Evolutionary conservation across 2,888 invertebrate species (phyloP), one percentile per base, ranked within the genome.

Genomic region (Ypsolopha sequella): DNA sequence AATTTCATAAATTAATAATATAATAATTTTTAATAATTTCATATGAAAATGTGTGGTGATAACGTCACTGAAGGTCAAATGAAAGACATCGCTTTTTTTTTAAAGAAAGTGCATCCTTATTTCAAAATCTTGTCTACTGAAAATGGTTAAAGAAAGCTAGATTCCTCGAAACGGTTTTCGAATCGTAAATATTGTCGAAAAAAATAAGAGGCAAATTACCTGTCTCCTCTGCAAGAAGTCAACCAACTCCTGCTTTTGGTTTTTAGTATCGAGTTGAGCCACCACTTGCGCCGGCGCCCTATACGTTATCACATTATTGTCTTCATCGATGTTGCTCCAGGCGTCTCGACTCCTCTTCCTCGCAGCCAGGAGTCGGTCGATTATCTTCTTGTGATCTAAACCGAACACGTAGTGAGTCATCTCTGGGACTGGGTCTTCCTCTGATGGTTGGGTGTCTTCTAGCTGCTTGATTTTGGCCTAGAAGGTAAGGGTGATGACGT

Each of bases 401-500:
- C 92, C 93, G 41, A 91, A 88, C 6, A 93, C 89, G 70, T 91
- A 90, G 56, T 93, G 88, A 0, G 90, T 89, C 93, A 95, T 95
- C 54, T 87, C 76, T 1, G 93, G 93, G 54, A 92, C 60, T 6
- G 80, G 71, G 7, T 87, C 76, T 41, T 88, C 80, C 47, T 68
- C 65, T 36, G 71, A 53, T 4, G 72, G 68, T 6, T 64, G 45
- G 48, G 74, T 66, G 4, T 77, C 76, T 60, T 86, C 86, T 36
- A 86, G 51, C 50, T 76, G 72, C 53, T 71, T 75, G 60, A 80
- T 82, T 68, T 80, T 80, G 1, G 77, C 80, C 86, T 86, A 55
- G 7, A 66, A 64, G 39, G 11, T n/a, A 3, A 38, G n/a, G 3
- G 41, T 11, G 41, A 41, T 36, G 8, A 13, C 34, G 24, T 36